phyloP scores from a whole-genome alignment of 2,797 vertebrate species.

The Etheostoma nigrum region DNA sequence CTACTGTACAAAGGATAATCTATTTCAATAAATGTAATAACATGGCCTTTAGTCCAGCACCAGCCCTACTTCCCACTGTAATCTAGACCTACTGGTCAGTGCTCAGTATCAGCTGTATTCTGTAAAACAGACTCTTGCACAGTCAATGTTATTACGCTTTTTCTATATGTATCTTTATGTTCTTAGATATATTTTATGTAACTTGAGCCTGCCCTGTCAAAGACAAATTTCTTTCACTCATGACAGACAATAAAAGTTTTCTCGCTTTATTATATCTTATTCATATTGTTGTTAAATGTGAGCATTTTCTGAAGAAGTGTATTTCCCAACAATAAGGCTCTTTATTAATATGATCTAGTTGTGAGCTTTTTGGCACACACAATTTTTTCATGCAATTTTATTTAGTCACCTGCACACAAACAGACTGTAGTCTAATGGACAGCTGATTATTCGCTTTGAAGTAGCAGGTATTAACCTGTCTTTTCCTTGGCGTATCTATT shows the following conservation, averaged over 20 bases:
- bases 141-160: no score
- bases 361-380: conserved; percentile 2
- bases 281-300: neutral
- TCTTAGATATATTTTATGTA: no score
- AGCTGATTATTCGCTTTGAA: conserved; percentile 12
- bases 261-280: neutral
- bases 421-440: neutral
- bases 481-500: neutral
- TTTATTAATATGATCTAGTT: conserved; percentile 11
- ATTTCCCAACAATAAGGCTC: conserved; percentile 3
- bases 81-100: neutral
- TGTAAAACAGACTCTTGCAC: neutral
- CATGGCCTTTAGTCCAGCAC: neutral
- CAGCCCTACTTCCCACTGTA: neutral
- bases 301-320: conserved; percentile 10
- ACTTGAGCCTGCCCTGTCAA: no score
- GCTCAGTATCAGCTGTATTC: neutral
- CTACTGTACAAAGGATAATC: neutral
- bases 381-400: neutral
- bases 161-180: no score
- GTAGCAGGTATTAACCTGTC: neutral
- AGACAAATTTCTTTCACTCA: no score
- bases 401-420: neutral
- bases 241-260: no score
- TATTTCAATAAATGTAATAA: conserved; percentile 4